Evolutionary conservation across 2,888 invertebrate species (phyloP).

Genomic region (Muscina levida): DNA sequence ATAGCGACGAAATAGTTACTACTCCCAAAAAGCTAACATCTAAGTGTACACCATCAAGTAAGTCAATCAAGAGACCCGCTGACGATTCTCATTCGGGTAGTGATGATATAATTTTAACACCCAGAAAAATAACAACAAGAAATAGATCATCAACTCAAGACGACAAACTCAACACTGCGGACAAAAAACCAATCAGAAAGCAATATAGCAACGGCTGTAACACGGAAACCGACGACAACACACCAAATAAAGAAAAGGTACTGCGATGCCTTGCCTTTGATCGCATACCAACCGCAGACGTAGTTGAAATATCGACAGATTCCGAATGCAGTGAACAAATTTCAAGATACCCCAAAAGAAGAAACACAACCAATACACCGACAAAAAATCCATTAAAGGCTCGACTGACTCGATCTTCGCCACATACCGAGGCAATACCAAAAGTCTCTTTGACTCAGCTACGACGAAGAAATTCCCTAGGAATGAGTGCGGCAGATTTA

Average conservation of each 20-base stretch:
- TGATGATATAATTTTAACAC: not conserved
- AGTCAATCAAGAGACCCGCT: not conserved
- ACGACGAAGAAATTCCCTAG: not conserved
- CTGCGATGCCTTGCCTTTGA: constrained; percentile 10
- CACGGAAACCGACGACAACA: too few species aligned
- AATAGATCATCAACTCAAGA: not conserved
- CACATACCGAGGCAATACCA: not conserved
- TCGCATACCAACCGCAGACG: not conserved
- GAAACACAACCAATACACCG: not conserved
- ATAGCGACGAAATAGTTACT: too few species aligned
- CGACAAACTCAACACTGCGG: not conserved
- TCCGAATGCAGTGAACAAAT: constrained; percentile 30
- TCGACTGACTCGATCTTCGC: constrained; percentile 7
- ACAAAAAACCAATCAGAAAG: not conserved
- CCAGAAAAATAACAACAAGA: not conserved
- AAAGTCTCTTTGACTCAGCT: not conserved
- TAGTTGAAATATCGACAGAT: constrained; percentile 48
- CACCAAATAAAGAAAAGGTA: not conserved
- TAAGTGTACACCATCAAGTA: too few species aligned
- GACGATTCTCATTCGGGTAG: constrained; percentile 1
- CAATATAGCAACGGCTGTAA: too few species aligned
- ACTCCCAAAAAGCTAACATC: too few species aligned
- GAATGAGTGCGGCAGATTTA: not conserved
- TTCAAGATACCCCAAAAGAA: not conserved
- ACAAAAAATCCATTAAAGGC: not conserved